Evolutionary conservation across 2,888 invertebrate species (phyloP).

Genomic region (Odontocolon sp.): DNA sequence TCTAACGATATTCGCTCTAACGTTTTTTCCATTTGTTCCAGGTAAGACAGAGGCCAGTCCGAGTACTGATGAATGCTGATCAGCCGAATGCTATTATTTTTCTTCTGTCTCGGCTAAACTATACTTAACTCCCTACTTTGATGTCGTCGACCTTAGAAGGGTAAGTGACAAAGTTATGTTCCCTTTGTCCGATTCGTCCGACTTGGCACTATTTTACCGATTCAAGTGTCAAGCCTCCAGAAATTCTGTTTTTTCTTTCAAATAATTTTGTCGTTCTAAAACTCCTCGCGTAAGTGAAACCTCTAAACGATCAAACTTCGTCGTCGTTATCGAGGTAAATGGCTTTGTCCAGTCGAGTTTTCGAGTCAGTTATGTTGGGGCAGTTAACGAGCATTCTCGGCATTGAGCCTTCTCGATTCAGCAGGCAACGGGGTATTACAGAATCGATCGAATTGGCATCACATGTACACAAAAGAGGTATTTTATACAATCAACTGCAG

Average conservation of each 20-base stretch:
- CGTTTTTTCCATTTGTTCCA: slow-evolving; percentile 29
- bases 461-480: background rate
- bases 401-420: slow-evolving; percentile 32
- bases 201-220: background rate
- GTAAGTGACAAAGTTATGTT: slow-evolving; percentile 1
- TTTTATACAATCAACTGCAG: background rate
- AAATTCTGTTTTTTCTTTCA: background rate
- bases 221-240: background rate
- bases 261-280: slow-evolving; percentile 28
- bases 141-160: background rate
- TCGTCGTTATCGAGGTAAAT: slow-evolving; percentile 21
- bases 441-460: slow-evolving; percentile 29
- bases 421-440: slow-evolving; percentile 11
- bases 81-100: background rate
- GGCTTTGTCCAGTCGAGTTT: slow-evolving; percentile 18
- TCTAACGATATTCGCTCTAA: background rate
- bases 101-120: background rate
- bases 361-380: background rate
- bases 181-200: background rate
- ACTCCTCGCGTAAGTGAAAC: slow-evolving; percentile 37
- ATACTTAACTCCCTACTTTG: background rate
- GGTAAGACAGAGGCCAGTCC: too few relatives aligned
- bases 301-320: background rate
- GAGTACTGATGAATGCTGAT: too few relatives aligned
- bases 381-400: slow-evolving; percentile 35